These are phyloP conservation scores for Epinephelus fuscoguttatus DNA, from an alignment of 2,113 vertebrate genomes.

Conservation along the genomic window DNA sequence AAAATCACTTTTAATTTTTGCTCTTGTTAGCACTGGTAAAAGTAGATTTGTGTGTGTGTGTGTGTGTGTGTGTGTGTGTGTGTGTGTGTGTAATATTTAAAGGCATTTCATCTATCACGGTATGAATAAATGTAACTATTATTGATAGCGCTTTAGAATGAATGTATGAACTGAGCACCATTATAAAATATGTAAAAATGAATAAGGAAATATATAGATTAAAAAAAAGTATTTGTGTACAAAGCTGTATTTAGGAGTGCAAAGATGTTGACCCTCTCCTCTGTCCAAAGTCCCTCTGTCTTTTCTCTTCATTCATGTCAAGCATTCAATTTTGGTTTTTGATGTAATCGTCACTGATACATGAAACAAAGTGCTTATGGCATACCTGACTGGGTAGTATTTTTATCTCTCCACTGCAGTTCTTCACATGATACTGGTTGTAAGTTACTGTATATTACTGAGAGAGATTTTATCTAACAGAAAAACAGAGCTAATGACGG, in stretches of 20 bases:
- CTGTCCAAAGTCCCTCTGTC: slow-evolving; percentile 43
- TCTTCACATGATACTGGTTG: not conserved
- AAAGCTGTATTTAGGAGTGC: slow-evolving; percentile 68
- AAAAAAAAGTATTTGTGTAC: slow-evolving; percentile 64
- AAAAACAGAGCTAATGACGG: slow-evolving; percentile 68
- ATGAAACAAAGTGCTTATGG: slow-evolving; percentile 47
- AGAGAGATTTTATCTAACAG: slow-evolving; percentile 1
- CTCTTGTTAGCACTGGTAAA: slow-evolving; percentile 52
- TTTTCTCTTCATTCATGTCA: slow-evolving; percentile 35
- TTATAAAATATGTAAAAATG: slow-evolving; percentile 67
- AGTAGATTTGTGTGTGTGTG: slow-evolving; percentile 16
- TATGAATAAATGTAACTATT: slow-evolving; percentile 71
- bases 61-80: too few relatives aligned
- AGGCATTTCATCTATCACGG: slow-evolving; percentile 59
- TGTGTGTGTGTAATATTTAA: slow-evolving; percentile 53
- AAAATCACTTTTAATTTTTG: slow-evolving; percentile 43
- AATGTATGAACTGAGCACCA: slow-evolving; percentile 69
- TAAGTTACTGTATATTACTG: slow-evolving; percentile 7
- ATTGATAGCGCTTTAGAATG: slow-evolving; percentile 68
- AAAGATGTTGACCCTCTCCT: slow-evolving; percentile 47
- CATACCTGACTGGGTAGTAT: slow-evolving; percentile 21
- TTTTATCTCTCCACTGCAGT: not conserved
- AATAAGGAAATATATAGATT: slow-evolving; percentile 57
- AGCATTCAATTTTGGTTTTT: slow-evolving; percentile 31
- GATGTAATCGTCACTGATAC: not conserved